These are phyloP conservation scores for Vulpes lagopus DNA, from an alignment of 2,113 vertebrate genomes.

Conservation along the genomic window DNA sequence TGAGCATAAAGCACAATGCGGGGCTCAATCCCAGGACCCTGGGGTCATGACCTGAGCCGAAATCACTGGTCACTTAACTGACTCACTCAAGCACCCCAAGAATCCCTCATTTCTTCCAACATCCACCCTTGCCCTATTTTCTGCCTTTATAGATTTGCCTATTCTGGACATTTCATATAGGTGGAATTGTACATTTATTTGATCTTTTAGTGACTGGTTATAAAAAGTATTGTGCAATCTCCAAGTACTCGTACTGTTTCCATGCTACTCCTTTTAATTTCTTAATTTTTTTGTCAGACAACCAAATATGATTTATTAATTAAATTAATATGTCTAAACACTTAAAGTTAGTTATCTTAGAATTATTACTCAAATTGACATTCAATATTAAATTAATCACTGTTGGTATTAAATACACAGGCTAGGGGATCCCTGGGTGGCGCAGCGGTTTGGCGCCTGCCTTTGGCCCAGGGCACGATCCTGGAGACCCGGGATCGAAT, in stretches of 20 bases:
- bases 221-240: not conserved
- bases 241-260: not conserved
- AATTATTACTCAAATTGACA: not conserved
- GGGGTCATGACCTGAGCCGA: too few species aligned
- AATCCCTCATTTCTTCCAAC: not conserved
- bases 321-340: not conserved
- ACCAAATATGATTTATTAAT: not conserved
- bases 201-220: not conserved
- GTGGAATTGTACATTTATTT: not conserved
- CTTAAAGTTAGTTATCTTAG: not conserved
- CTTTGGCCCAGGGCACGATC: too few species aligned
- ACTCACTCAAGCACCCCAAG: too few species aligned
- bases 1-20: too few species aligned
- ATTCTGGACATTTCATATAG: not conserved
- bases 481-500: too few species aligned
- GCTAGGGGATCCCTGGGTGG: too few species aligned
- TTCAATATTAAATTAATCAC: not conserved
- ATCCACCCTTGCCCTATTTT: not conserved
- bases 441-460: too few species aligned
- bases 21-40: too few species aligned
- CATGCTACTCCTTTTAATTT: not conserved
- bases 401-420: not conserved
- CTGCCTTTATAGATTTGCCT: not conserved
- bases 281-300: not conserved
- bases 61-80: too few species aligned